Base-by-base conservation (phyloP, 2,797 vertebrate genomes). In the Acridotheres tristis region DNA sequence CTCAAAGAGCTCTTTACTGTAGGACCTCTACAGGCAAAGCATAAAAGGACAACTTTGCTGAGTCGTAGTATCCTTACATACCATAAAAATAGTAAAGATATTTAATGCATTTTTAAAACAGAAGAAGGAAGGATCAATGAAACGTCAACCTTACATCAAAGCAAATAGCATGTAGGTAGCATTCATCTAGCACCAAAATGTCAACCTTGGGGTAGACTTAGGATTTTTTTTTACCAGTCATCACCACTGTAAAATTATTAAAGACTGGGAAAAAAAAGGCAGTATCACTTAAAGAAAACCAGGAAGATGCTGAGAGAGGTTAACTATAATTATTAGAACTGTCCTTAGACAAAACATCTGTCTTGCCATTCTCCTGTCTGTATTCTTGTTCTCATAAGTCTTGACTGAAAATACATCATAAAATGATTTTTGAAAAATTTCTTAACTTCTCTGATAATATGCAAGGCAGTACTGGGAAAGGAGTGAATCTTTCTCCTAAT, bases 1-100 rank as follows among this genome's bases (percentile, higher is more conserved):
- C 86, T 99, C 99, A 92, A 99, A 99, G 65, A 99, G 98, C 85
- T 99, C 99, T 76, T 99, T 99, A 97, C 99, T 99, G 97, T 99
- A 99, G 36, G 99, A 99, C 83, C 99, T 98, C 99, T 99, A 97
- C 48, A 93, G 92, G 95, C 10, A 85, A 85, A 67, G 54, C 92
- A 72, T 0, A 86, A 78, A 90, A 51, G 34, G 45, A 55, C 38
- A 86, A 22, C 48, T 82, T 82, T 34, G 79, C 85, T 92, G 74
- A 93, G 63, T 7, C 3, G 34, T 9, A 38, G 12, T 11, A 62
- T 48, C 34, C 38, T 65, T 72, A 78, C 8, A 5, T 2, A 9
- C 78, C 82, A 62, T 17, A 40, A 61, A 67, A 75, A 50, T 6
- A 45, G 59, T 79, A 4, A 67, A 57, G 29, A 38, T 11, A 25